Evolutionary conservation across 2,888 invertebrate species (phyloP), one percentile per base, ranked within the genome.

Genomic region (Scrobipalpa atriplicella): DNA sequence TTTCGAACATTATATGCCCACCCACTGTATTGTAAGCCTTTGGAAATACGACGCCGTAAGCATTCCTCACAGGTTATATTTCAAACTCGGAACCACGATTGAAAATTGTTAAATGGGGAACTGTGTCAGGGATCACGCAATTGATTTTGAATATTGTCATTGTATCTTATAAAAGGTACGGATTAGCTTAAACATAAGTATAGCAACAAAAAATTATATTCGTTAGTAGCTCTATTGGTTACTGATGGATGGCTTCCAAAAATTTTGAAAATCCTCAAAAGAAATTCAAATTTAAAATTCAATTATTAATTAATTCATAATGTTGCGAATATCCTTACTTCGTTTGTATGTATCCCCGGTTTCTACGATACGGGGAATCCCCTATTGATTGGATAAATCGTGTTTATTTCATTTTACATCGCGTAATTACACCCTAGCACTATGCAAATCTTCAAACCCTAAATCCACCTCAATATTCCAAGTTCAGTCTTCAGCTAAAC

Each of bases 21-120:
- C 62, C 47, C 62, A 62, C 62, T 62, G 16, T 21, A 62, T 62
- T 62, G 62, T 62, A 21, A 21, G 29, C 7, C 19, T 61, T 61
- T 19, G 61, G 41, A 61, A 16, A 61, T 61, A 61, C 19, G 61
- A 61, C 29, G 38, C 38, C 58, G n/a, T 58, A 16, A 58, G n/a
- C 38, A 38, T 58, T 58, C 29, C 21, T 56, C 54, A 56, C 54
- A 56, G 58, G 58, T 58, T 36, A 36, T 58, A 58, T 58, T 58
- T 58, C 58, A 58, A 58, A 58, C 16, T 16, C 16, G 58, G 16
- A 58, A 47, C 2, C 47, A 47, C 47, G n/a, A 47, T 16, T 2
- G 47, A 47, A n/a, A n/a, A 47, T n/a, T 16, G 29, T 29, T n/a
- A 47, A 11, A 43, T 13, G 5, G 10, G 16, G n/a, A n/a, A 47